These are phyloP conservation scores for Pandemis cinnamomeana DNA, from an alignment of 2,888 invertebrate species.

Conservation along the genomic window DNA sequence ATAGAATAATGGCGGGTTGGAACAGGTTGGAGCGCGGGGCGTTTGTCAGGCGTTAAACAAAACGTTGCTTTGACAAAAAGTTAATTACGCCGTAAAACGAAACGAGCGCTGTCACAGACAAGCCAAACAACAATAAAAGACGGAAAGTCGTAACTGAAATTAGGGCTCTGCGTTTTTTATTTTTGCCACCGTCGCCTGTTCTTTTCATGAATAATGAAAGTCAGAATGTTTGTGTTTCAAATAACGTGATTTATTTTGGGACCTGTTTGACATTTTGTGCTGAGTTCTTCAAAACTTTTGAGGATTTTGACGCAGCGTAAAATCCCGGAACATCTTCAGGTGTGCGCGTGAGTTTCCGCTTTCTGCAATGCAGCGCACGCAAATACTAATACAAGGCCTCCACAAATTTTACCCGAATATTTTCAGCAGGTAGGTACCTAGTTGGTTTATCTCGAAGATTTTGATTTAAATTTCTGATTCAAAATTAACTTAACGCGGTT, in stretches of 20 bases:
- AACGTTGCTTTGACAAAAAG: slow-evolving; percentile 80
- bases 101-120: slow-evolving; percentile 76
- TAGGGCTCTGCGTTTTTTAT: slow-evolving; percentile 43
- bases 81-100: slow-evolving; percentile 71
- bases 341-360: background rate
- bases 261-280: background rate
- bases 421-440: too few relatives aligned
- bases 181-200: slow-evolving; percentile 22
- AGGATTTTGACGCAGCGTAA: background rate
- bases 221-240: slow-evolving; percentile 8
- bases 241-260: background rate
- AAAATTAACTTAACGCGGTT: too few relatives aligned
- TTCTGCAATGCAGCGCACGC: too few relatives aligned
- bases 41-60: slow-evolving; percentile 65
- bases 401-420: too few relatives aligned
- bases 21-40: slow-evolving; percentile 54
- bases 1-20: slow-evolving; percentile 51
- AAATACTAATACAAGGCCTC: too few relatives aligned
- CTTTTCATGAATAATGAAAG: slow-evolving; percentile 15
- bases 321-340: background rate
- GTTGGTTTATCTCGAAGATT: too few relatives aligned
- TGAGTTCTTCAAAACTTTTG: background rate
- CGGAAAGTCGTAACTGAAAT: slow-evolving; percentile 55
- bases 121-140: slow-evolving; percentile 71
- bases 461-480: too few relatives aligned